These are phyloP conservation scores for Chymomyza fuscimana DNA, from an alignment of 2,888 invertebrate species.

Conservation along the genomic window DNA sequence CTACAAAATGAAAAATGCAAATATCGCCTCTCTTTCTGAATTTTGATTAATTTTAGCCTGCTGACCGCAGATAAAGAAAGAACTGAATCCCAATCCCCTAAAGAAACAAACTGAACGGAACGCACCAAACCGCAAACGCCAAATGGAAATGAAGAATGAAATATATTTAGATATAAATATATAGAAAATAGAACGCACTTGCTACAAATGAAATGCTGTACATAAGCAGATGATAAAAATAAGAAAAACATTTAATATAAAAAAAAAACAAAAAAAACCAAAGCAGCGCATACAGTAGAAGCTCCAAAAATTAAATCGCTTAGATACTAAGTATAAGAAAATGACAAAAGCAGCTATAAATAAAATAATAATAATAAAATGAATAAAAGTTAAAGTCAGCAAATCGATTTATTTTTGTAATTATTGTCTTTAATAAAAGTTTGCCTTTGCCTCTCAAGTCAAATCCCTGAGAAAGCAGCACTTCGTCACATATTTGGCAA, in stretches of 20 bases:
- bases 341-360: no score
- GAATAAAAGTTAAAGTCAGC: no score
- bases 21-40: constrained; percentile 43
- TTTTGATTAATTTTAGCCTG: constrained; percentile 58
- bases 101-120: not conserved
- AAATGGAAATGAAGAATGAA: not conserved
- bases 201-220: not conserved
- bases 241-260: not conserved
- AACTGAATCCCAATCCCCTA: not conserved
- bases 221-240: not conserved
- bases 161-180: not conserved
- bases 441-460: no score
- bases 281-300: no score
- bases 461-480: no score
- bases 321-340: no score
- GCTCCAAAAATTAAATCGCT: not conserved
- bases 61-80: constrained; percentile 14
- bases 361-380: no score
- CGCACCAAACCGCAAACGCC: not conserved
- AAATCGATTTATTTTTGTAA: no score
- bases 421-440: no score
- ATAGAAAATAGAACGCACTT: constrained; percentile 3
- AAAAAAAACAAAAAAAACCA: no score
- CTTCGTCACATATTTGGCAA: no score
- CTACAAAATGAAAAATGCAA: constrained; percentile 42